Evolutionary conservation across 2,797 vertebrate genomes (phyloP).

Genomic region (Lates japonicus): DNA sequence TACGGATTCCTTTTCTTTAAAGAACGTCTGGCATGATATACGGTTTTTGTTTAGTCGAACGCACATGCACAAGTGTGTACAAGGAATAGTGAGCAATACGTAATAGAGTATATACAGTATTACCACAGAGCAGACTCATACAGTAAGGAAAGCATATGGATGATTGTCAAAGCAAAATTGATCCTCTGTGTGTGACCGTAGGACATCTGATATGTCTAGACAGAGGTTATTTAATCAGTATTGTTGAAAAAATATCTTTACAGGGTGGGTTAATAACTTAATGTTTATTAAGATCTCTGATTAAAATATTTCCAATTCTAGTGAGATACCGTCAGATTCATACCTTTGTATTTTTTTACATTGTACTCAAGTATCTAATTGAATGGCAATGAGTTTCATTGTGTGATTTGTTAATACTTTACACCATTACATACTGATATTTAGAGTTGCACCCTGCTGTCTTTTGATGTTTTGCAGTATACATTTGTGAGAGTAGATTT

Average conservation of each 20-base stretch:
- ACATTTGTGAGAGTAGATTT: not conserved
- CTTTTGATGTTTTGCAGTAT: not conserved
- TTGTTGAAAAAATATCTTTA: not conserved
- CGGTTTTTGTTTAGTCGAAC: conserved; percentile 35
- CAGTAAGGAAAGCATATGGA: not conserved
- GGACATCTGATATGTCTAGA: conserved; percentile 4
- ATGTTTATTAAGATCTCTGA: not conserved
- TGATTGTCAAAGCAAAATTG: conserved; percentile 13
- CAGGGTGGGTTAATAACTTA: not conserved
- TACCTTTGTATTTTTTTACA: not conserved
- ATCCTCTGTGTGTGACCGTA: not conserved
- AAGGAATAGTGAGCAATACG: not conserved
- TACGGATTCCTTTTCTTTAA: conserved; percentile 51
- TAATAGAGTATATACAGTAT: not conserved
- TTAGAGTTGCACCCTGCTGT: not conserved
- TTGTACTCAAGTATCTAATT: not conserved
- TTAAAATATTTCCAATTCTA: not conserved
- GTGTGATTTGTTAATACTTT: not conserved
- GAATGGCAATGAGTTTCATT: not conserved
- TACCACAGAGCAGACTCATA: not conserved
- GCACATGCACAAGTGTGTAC: not conserved
- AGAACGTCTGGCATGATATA: conserved; percentile 72
- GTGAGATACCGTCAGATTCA: not conserved
- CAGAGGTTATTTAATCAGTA: not conserved
- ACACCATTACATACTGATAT: not conserved